Evolutionary conservation across 2,888 invertebrate genomes (phyloP), one percentile per base, ranked within the genome.

Genomic region (Malacosoma neustria): DNA sequence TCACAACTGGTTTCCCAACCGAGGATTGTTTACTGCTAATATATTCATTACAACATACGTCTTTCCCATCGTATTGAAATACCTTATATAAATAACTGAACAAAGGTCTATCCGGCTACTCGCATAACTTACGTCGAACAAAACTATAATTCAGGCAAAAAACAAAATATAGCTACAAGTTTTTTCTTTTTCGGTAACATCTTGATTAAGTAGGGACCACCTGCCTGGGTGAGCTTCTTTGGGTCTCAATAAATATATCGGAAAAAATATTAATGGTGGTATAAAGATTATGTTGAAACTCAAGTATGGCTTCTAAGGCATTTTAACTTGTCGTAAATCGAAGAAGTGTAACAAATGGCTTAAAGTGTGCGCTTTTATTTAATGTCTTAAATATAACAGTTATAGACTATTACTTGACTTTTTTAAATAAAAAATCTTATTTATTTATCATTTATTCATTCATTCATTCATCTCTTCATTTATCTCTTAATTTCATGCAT

Each of bases 131-230:
- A 72, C 49, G 54, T 49, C 55, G 63, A 67, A 66, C 70, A 69
- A 64, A 74, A 69, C 67, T 59, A 79, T 82, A 81, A 80, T 68
- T 82, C 77, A 81, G 63, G 51, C 66, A 72, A 73, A 75, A 75
- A 76, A 77, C 67, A 64, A 75, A 69, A 74, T 72, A 72, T 74
- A 62, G 71, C 63, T 65, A 54, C 61, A 61, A 47, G 63, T 64
- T 71, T 71, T 71, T 68, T 74, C 71, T 62, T 66, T 75, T 80
- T 82, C 66, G 72, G 82, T 81, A 80, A 85, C 84, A 69, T 84
- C 85, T 85, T 85, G 84, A 85, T 85, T 85, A 85, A 85, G 79
- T 79, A 66, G 64, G 72, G 85, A 84, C 85, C 85, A 85, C 85
- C 85, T 85, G 84, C 84, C 61, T 47, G 72, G 60, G 62, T 46